A percentile compares a stretch with the other conserved stretches of the same genome.
These are phyloP conservation scores for Pterois miles DNA, from an alignment of 2,797 vertebrate genomes.

Conservation along the genomic window DNA sequence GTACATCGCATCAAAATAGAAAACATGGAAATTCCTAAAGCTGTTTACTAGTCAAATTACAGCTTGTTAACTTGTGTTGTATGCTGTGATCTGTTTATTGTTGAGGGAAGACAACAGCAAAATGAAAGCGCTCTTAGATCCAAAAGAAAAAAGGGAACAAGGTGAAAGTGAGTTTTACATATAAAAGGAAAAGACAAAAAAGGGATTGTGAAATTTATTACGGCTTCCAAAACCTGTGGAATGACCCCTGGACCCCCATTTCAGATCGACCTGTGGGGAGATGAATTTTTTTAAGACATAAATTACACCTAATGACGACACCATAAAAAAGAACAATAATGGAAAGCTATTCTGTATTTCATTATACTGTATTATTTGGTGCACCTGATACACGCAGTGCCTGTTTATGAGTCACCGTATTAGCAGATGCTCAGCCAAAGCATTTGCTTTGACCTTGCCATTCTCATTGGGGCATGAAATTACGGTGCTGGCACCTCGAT, in stretches of 20 bases:
- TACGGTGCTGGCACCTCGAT: slow-evolving; percentile 99
- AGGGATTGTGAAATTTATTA: slow-evolving; percentile 80
- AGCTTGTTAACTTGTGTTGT: slow-evolving; percentile 71
- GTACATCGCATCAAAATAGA: slow-evolving; percentile 62
- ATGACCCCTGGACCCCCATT: slow-evolving; percentile 97
- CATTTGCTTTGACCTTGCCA: slow-evolving; percentile 99
- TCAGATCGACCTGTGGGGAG: slow-evolving; percentile 95
- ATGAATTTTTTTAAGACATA: slow-evolving; percentile 97
- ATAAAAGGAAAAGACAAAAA: slow-evolving; percentile 84
- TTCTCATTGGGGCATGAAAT: slow-evolving; percentile 99
- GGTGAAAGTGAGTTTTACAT: slow-evolving; percentile 83
- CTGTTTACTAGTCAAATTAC: slow-evolving; percentile 74
- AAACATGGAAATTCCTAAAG: slow-evolving; percentile 77
- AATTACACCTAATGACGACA: slow-evolving; percentile 99
- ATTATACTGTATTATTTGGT: slow-evolving; percentile 99
- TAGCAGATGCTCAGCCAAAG: slow-evolving; percentile 99
- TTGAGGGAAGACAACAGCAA: slow-evolving; percentile 68
- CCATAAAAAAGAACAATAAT: slow-evolving; percentile 99
- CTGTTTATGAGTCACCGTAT: slow-evolving; percentile 99
- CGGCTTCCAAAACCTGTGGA: slow-evolving; percentile 91
- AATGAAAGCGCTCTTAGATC: slow-evolving; percentile 83
- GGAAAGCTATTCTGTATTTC: slow-evolving; percentile 99
- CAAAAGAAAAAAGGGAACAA: slow-evolving; percentile 78
- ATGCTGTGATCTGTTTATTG: slow-evolving; percentile 80
- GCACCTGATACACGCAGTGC: slow-evolving; percentile 99